Conservation (phyloP, 2,888 invertebrate genomes). For the Oeneis ivallda region DNA sequence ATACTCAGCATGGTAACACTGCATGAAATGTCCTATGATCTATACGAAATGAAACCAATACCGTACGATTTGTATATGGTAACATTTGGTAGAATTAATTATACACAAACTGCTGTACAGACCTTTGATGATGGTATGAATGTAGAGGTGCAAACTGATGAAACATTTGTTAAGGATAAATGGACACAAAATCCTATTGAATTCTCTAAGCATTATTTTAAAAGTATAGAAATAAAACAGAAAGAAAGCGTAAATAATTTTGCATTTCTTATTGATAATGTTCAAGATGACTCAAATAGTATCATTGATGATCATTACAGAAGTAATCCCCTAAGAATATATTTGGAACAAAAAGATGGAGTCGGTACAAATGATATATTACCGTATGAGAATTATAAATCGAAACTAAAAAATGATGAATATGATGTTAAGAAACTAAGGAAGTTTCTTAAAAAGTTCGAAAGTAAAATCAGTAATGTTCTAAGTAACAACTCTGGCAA, state of each 20-base stretch:
- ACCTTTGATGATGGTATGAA: conserved; percentile 72
- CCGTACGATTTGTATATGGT: conserved; percentile 74
- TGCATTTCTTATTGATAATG: conserved; percentile 26
- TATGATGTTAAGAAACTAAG: conserved; percentile 53
- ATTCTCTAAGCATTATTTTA: conserved; percentile 62
- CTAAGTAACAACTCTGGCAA: conserved; percentile 57
- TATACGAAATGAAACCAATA: conserved; percentile 77
- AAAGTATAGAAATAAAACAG: conserved; percentile 42
- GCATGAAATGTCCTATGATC: conserved; percentile 68
- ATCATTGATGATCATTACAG: conserved; percentile 53
- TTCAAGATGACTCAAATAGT: conserved; percentile 41
- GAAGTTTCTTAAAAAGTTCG: conserved; percentile 64
- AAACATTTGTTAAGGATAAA: conserved; percentile 53
- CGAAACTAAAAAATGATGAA: conserved; percentile 57
- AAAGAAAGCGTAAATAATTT: conserved; percentile 56
- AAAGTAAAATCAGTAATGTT: conserved; percentile 57
- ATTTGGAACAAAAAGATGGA: conserved; percentile 73
- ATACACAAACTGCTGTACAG: conserved; percentile 65
- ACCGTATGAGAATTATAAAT: conserved; percentile 59
- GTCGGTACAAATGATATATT: conserved; percentile 61
- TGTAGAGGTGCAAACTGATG: conserved; percentile 70
- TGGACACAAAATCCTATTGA: conserved; percentile 74
- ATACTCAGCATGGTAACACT: conserved; percentile 69
- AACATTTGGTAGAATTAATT: conserved; percentile 69
- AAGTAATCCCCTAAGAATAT: conserved; percentile 61